phyloP scores from a whole-genome alignment of 2,113 vertebrate genomes.

The Lepisosteus oculatus region DNA sequence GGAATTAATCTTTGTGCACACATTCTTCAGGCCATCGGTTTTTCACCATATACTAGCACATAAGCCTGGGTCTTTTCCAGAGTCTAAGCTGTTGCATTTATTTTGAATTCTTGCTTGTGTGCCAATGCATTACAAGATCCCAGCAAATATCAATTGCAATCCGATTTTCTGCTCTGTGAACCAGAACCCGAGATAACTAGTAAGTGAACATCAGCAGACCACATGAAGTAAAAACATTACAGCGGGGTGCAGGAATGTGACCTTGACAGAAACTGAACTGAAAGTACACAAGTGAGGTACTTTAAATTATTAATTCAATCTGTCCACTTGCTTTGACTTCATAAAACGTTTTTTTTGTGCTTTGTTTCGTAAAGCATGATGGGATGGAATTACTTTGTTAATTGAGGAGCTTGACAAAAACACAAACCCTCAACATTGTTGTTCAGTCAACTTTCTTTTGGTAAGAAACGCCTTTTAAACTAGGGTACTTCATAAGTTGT shows the following conservation, averaged over 20 bases:
- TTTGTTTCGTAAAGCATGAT: too few species aligned
- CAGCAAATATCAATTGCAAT: conserved; percentile 45
- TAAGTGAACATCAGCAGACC: conserved; percentile 55
- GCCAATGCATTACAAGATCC: conserved; percentile 44
- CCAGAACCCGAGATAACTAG: conserved; percentile 55
- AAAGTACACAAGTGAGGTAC: conserved; percentile 37
- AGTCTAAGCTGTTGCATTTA: background rate
- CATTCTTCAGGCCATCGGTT: too few species aligned
- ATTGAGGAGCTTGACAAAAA: too few species aligned
- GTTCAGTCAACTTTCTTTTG: background rate
- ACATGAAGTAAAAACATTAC: conserved; percentile 63
- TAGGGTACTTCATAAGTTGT: too few species aligned
- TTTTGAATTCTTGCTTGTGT: conserved; percentile 32
- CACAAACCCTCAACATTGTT: background rate
- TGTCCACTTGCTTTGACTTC: conserved; percentile 21
- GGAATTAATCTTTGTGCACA: background rate
- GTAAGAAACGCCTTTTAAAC: too few species aligned
- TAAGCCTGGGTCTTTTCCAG: background rate
- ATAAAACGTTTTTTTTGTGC: background rate
- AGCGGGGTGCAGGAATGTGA: conserved; percentile 60
- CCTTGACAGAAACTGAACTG: conserved; percentile 47
- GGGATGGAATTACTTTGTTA: too few species aligned
- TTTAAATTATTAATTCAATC: conserved; percentile 29
- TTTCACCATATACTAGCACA: background rate
- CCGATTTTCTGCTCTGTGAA: conserved; percentile 56